phyloP scores from a whole-genome alignment of 2,797 vertebrate genomes.

The Sebastes kiyomatsui region DNA sequence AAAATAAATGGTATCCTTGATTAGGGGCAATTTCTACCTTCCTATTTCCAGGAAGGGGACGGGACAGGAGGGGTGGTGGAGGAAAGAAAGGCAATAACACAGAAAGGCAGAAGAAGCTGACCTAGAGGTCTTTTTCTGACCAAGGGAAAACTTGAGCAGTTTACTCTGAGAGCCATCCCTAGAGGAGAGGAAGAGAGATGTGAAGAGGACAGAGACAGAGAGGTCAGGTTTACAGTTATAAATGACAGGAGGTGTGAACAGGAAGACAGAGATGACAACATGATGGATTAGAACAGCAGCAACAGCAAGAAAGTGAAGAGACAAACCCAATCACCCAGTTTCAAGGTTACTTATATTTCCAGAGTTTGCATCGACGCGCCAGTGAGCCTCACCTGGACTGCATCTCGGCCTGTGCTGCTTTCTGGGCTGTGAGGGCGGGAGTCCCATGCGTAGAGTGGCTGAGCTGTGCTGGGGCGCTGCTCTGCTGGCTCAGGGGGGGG shows the following conservation, averaged over 20 bases:
- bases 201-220: constrained; percentile 79
- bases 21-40: constrained; percentile 67
- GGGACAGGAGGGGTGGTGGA: constrained; percentile 44
- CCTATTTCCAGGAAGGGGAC: constrained; percentile 41
- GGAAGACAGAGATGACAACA: constrained; percentile 44
- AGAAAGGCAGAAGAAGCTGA: constrained; percentile 82
- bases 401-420: constrained; percentile 94
- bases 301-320: constrained; percentile 18
- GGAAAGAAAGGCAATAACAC: constrained; percentile 10
- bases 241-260: constrained; percentile 55
- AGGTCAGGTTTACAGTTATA: constrained; percentile 57
- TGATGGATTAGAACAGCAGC: constrained; percentile 49
- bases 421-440: constrained; percentile 77
- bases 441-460: constrained; percentile 80
- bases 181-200: constrained; percentile 84
- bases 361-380: not conserved
- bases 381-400: constrained; percentile 91
- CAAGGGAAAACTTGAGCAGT: constrained; percentile 97
- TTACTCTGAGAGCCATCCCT: constrained; percentile 96
- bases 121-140: constrained; percentile 99
- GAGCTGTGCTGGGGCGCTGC: constrained; percentile 83
- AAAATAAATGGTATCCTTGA: constrained; percentile 43
- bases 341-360: not conserved
- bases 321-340: not conserved
- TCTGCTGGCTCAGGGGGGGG: constrained; percentile 79